Evolutionary conservation across 2,888 invertebrate genomes (phyloP), one percentile per base, ranked within the genome.

Genomic region (Troides aeacus): DNA sequence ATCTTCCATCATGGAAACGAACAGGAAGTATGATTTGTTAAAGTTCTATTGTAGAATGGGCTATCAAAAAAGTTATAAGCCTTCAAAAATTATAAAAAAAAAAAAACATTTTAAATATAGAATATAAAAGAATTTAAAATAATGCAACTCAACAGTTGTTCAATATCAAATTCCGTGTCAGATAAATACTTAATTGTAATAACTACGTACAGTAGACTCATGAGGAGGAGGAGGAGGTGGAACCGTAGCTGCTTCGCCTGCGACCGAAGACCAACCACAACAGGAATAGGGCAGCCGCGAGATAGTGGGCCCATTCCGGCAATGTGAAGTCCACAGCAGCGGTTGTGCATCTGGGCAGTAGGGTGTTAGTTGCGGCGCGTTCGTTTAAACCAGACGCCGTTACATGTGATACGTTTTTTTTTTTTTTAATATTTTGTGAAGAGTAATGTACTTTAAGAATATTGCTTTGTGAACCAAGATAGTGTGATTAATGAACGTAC

Each of bases 231-330:
- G 42, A 46, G 8, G 39, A 36, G 5, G 36, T 7, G 42, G 83
- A 81, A n/a, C 80, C 80, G 58, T 82, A 83, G 77, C 76, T 81
- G 84, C 88, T 88, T 69, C 90, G 75, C 70, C 88, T 79, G 42
- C 92, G 78, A 65, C 91, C 88, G 72, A 88, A 79, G 64, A 88
- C 82, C 74, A 90, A 78, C 90, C 92, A 92, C 60, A 90, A 79
- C 67, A 92, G 81, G 79, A 92, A 92, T 70, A 91, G 77, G 57
- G 79, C 86, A 23, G 92, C 92, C 39, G 88, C 87, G 76, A 87
- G 76, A 84, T 88, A 92, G 82, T 92, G 92, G 73, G 83, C 83
- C 92, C 92, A 92, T 75, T 92, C 91, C 65, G 92, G 92, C 70
- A 92, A 78, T 56, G 90, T 83, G 74, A 90, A 79, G 76, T 92